Evolutionary conservation across 2,113 vertebrate genomes (phyloP).

Genomic region (Cyprinodon variegatus): DNA sequence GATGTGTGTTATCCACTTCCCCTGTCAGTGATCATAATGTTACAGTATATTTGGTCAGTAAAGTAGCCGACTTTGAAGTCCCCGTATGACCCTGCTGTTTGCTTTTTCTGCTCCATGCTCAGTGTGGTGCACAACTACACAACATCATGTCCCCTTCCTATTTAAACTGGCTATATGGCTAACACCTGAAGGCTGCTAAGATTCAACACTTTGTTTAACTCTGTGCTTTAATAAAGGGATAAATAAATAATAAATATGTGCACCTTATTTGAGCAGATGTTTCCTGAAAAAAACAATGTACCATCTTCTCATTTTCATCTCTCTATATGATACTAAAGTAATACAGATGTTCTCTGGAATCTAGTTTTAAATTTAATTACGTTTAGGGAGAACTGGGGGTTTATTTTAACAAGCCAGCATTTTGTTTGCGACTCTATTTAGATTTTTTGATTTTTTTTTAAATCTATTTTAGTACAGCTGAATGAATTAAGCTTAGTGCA

Average conservation of each 20-base stretch:
- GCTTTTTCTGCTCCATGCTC: background rate
- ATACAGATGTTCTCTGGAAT: background rate
- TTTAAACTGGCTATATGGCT: background rate
- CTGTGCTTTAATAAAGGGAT: background rate
- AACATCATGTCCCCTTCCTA: background rate
- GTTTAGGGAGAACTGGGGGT: background rate
- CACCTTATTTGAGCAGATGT: background rate
- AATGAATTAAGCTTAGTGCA: background rate
- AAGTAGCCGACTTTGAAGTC: no score
- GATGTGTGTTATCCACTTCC: no score
- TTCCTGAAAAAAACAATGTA: background rate
- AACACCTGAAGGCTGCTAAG: background rate
- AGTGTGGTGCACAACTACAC: background rate
- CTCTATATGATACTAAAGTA: background rate
- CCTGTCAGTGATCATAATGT: no score
- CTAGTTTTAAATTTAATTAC: background rate
- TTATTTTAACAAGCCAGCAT: background rate
- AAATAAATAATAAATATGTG: background rate
- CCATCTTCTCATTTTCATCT: background rate
- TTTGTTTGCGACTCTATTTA: background rate
- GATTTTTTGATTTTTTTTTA: background rate
- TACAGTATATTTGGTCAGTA: no score
- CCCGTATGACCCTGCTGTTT: no score
- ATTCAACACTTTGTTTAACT: background rate
- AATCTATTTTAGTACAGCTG: background rate